These are phyloP conservation scores for Salminus brasiliensis DNA, from an alignment of 2,113 vertebrate genomes.

Conservation along the genomic window DNA sequence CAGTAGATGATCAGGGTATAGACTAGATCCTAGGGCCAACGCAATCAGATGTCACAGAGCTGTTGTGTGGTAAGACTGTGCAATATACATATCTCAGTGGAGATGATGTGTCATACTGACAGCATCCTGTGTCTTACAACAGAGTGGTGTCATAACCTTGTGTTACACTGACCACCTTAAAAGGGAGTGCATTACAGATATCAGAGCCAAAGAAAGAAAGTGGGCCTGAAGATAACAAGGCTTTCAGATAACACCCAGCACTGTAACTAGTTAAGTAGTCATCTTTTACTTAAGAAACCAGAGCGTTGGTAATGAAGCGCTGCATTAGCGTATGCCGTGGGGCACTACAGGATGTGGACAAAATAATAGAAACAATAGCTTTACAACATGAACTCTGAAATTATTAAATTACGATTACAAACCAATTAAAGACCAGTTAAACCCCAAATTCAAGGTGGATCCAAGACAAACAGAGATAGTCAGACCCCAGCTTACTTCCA, in stretches of 20 bases:
- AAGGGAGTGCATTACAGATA: not conserved
- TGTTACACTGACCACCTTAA: not conserved
- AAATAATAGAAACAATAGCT: constrained; percentile 3
- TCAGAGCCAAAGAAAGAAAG: not conserved
- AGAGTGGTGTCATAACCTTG: not conserved
- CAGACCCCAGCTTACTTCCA: not conserved
- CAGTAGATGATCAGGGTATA: not conserved
- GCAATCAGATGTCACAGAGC: not conserved
- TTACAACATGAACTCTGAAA: not conserved
- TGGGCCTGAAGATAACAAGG: not conserved
- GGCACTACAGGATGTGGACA: not conserved
- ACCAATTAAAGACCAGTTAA: not conserved
- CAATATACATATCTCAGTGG: not conserved
- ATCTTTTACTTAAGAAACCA: not conserved
- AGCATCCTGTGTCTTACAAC: not conserved
- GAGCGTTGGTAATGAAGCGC: too few species aligned
- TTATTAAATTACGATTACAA: not conserved
- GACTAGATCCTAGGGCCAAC: not conserved
- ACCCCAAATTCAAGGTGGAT: not conserved
- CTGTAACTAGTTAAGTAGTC: not conserved
- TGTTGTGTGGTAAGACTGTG: not conserved
- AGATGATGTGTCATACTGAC: not conserved
- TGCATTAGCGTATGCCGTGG: too few species aligned
- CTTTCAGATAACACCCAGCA: not conserved
- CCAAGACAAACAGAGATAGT: not conserved